phyloP scores from a whole-genome alignment of 2,113 vertebrate species.

The Saimiri boliviensis region DNA sequence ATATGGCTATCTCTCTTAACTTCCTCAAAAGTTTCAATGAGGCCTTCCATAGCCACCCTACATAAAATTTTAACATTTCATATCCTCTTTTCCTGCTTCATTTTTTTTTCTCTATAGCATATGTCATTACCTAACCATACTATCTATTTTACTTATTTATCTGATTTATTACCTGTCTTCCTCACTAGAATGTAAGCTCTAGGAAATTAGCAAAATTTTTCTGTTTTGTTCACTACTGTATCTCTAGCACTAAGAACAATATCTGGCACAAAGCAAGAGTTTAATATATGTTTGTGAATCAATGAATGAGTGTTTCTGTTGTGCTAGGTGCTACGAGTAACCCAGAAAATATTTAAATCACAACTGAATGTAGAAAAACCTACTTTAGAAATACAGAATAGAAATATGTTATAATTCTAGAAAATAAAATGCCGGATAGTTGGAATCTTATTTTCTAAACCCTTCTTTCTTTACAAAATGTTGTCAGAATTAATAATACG shows the following conservation, averaged over 20 bases:
- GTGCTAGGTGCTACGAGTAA: background rate
- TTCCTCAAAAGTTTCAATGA: background rate
- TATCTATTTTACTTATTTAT: background rate
- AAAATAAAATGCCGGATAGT: slow-evolving; percentile 4
- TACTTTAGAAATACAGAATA: background rate
- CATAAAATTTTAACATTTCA: slow-evolving; percentile 13
- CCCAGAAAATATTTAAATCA: slow-evolving; percentile 17
- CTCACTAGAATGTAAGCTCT: background rate
- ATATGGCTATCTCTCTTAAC: background rate
- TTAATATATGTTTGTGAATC: background rate
- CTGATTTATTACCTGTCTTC: background rate
- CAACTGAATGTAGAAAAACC: background rate
- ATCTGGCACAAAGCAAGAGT: background rate
- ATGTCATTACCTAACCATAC: background rate
- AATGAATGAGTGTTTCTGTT: background rate
- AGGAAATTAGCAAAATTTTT: background rate
- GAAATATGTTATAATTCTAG: background rate
- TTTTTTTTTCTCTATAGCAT: background rate
- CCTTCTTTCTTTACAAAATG: slow-evolving; percentile 23
- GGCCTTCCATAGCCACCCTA: background rate
- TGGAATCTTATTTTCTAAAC: slow-evolving; percentile 25
- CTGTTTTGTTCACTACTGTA: background rate
- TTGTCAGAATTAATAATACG: slow-evolving; percentile 38
- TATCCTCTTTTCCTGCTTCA: background rate
- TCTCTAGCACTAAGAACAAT: background rate